Conservation (phyloP, 2,113 vertebrate genomes). For the Leucopsar rothschildi region DNA sequence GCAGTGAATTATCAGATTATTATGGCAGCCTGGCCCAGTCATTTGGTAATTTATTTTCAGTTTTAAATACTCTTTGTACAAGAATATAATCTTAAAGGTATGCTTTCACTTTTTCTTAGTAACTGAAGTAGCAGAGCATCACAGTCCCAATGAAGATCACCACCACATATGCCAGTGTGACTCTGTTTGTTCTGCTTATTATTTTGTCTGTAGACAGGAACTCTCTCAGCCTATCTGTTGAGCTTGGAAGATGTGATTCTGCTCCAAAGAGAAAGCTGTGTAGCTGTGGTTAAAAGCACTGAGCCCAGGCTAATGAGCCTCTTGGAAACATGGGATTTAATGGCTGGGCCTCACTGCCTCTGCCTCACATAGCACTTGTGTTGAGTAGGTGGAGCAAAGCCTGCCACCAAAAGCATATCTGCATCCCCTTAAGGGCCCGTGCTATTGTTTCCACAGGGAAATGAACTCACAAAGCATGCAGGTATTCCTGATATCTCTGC, state of each 20-base stretch:
- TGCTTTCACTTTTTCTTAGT: neutral
- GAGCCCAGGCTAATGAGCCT: neutral
- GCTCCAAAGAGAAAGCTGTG: neutral
- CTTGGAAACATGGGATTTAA: neutral
- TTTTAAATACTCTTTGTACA: neutral
- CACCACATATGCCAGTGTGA: neutral
- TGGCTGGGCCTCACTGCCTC: accelerated
- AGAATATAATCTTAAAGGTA: neutral
- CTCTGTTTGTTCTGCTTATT: neutral
- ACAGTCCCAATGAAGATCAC: neutral
- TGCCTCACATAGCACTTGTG: neutral
- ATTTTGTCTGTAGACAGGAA: neutral
- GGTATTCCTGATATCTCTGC: neutral
- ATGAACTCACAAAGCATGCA: neutral
- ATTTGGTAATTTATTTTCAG: neutral
- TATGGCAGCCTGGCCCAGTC: neutral
- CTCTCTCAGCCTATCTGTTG: neutral
- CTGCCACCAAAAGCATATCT: neutral
- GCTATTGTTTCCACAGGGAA: neutral
- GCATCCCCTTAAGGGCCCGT: neutral
- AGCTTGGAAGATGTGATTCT: neutral
- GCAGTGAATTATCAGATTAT: neutral
- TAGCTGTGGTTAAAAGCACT: neutral
- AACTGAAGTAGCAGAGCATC: neutral
- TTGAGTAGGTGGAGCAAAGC: neutral